phyloP scores from a whole-genome alignment of 2,888 invertebrate species.

The Parapristionchus giblindavisi region DNA sequence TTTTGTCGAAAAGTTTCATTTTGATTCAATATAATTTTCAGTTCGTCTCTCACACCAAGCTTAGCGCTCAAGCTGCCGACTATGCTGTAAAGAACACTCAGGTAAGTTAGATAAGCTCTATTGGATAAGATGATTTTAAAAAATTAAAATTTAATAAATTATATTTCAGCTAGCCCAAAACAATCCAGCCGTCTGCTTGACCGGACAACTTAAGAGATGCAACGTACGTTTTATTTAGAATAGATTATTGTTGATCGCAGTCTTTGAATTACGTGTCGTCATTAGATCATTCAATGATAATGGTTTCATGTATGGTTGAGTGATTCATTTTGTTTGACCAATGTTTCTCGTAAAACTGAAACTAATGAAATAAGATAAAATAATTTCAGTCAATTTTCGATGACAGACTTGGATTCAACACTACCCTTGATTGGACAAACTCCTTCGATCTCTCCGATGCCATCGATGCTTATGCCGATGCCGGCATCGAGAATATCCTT shows the following conservation, averaged over 20 bases:
- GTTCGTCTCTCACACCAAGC: constrained; percentile 1
- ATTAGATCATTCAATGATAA: no score
- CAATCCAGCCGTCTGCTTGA: constrained; percentile 25
- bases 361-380: background rate
- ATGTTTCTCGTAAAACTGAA: no score
- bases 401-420: constrained; percentile 45
- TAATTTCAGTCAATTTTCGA: constrained; percentile 44
- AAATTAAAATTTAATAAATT: background rate
- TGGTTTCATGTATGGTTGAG: no score
- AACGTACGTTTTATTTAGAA: background rate
- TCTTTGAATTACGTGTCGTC: background rate
- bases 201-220: constrained; percentile 1
- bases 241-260: background rate
- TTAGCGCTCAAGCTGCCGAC: background rate
- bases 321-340: no score
- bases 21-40: no score
- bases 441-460: constrained; percentile 6
- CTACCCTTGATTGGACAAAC: constrained; percentile 44
- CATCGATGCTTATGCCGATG: constrained; percentile 16
- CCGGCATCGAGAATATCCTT: constrained; percentile 23
- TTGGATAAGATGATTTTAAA: background rate
- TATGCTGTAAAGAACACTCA: background rate
- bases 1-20: no score
- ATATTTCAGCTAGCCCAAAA: no score
- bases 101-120: background rate